phyloP scores from a whole-genome alignment of 2,113 vertebrate species.

The Felis chaus region DNA sequence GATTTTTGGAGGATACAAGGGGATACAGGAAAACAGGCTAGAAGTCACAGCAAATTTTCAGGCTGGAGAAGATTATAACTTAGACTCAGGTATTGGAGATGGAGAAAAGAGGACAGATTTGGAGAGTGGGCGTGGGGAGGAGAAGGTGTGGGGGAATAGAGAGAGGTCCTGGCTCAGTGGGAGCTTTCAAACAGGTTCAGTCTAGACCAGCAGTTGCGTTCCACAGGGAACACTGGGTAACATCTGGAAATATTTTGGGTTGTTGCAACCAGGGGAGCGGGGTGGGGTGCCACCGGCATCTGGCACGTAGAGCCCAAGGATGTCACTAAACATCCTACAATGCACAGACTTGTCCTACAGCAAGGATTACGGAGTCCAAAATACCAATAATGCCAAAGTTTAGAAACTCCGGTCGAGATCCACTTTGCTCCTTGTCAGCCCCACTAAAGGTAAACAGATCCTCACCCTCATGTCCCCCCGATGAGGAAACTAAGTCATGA shows the following conservation, averaged over 20 bases:
- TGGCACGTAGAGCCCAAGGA: neutral
- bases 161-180: neutral
- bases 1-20: neutral
- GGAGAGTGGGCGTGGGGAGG: fast-evolving
- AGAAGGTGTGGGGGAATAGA: too few species aligned
- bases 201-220: neutral
- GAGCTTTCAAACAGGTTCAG: neutral
- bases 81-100: neutral
- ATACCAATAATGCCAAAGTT: neutral
- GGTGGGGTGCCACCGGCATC: neutral
- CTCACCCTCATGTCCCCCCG: neutral
- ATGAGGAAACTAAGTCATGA: neutral
- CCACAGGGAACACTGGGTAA: neutral
- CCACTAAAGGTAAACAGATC: neutral
- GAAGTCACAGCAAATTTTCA: neutral
- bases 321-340: neutral
- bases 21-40: neutral
- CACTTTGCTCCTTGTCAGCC: neutral
- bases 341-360: neutral
- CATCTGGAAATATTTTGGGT: neutral
- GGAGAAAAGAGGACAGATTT: neutral
- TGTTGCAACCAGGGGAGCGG: neutral
- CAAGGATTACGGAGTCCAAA: neutral
- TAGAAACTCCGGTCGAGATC: neutral
- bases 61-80: neutral